A percentile compares a stretch with the other conserved stretches of the same genome.
Evolutionary conservation across 2,888 invertebrate species (phyloP).

Genomic region (Cacoxenus indagator): DNA sequence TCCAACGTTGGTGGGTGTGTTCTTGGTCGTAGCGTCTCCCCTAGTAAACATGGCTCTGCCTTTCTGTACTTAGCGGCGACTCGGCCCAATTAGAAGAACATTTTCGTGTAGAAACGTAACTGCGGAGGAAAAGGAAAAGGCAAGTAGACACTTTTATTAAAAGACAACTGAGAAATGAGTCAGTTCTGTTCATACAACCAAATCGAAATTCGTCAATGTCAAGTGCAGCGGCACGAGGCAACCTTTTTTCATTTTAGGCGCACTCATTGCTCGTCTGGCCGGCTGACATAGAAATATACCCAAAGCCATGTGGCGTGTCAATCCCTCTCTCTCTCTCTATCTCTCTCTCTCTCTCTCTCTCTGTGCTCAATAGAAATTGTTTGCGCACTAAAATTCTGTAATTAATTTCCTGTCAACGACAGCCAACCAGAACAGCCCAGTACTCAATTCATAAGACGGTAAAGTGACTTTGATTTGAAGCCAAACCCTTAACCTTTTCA

Average conservation of each 20-base stretch:
- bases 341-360: background rate
- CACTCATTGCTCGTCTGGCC: background rate
- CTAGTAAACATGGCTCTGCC: constrained; percentile 8
- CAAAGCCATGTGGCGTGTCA: background rate
- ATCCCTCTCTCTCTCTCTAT: background rate
- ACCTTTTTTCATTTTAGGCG: background rate
- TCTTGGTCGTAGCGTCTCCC: background rate
- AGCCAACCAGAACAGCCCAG: too few species aligned
- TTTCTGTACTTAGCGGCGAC: too few species aligned
- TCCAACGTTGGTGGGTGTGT: background rate
- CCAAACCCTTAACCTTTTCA: too few species aligned
- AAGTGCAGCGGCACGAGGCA: background rate
- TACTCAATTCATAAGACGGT: too few species aligned
- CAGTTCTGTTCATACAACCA: background rate
- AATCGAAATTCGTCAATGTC: background rate
- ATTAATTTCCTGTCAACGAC: too few species aligned
- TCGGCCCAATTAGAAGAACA: background rate
- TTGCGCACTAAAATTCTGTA: too few species aligned
- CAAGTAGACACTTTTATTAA: background rate
- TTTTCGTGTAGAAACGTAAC: background rate
- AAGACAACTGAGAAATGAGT: background rate
- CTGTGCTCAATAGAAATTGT: background rate
- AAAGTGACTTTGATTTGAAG: too few species aligned
- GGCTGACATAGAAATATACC: background rate
- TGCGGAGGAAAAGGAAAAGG: background rate